phyloP scores from a whole-genome alignment of 1,140 invertebrate species.

The Portunus trituberculatus region DNA sequence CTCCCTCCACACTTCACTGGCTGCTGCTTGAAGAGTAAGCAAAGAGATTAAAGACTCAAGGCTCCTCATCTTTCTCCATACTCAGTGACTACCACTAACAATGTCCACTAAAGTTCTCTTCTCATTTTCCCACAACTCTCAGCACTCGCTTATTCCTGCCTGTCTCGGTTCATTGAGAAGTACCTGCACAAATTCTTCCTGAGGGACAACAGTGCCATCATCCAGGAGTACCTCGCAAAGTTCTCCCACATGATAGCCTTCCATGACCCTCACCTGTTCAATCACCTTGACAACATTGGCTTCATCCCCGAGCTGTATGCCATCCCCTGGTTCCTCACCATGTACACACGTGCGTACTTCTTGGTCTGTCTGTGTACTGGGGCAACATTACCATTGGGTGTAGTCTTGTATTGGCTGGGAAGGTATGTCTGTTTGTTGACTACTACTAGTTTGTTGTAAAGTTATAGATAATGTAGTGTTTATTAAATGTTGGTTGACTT shows the following conservation, averaged over 20 bases:
- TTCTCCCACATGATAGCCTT: slow-evolving; percentile 98
- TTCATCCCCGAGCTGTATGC: slow-evolving; percentile 99
- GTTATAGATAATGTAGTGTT: no score
- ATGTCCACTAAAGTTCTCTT: not conserved
- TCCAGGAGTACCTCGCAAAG: slow-evolving; percentile 98
- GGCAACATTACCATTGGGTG: no score
- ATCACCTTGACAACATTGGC: slow-evolving; percentile 94
- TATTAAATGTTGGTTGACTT: no score
- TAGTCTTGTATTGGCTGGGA: no score
- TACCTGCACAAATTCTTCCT: slow-evolving; percentile 99
- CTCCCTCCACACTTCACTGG: no score
- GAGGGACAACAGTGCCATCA: slow-evolving; percentile 98
- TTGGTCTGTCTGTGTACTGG: not conserved
- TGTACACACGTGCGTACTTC: slow-evolving; percentile 96
- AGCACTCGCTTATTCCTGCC: slow-evolving; percentile 96
- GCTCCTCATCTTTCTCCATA: not conserved
- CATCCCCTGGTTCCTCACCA: slow-evolving; percentile 99
- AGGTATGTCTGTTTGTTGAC: no score
- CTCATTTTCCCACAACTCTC: slow-evolving; percentile 77
- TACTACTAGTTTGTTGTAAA: no score
- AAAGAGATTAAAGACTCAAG: not conserved
- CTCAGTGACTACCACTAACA: not conserved
- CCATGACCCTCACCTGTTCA: slow-evolving; percentile 95
- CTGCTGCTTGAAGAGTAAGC: not conserved
- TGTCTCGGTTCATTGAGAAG: slow-evolving; percentile 96